phyloP scores from a whole-genome alignment of 2,113 vertebrate species.

The Jaculus jaculus region DNA sequence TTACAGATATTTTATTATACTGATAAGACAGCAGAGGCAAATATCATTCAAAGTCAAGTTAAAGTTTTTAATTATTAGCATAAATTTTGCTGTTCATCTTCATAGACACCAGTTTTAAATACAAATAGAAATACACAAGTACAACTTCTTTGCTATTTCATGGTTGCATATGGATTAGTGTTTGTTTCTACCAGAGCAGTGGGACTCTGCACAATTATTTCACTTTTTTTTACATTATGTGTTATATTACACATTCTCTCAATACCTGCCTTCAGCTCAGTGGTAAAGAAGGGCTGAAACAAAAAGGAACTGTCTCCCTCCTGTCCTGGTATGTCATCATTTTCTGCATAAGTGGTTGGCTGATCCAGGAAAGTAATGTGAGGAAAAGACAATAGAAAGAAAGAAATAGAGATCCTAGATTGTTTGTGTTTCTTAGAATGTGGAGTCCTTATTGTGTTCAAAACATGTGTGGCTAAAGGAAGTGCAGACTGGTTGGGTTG shows the following conservation, averaged over 20 bases:
- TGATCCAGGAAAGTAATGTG: not conserved
- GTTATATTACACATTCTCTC: not conserved
- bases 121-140: not conserved
- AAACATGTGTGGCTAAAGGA: not conserved
- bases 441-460: not conserved
- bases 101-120: not conserved
- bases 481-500: not conserved
- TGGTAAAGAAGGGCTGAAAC: not conserved
- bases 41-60: conserved; percentile 14
- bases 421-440: not conserved
- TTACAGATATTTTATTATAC: not conserved
- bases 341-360: not conserved
- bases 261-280: not conserved
- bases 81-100: not conserved
- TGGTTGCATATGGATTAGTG: not conserved
- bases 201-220: not conserved
- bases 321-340: not conserved
- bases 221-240: not conserved
- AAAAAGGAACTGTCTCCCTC: not conserved
- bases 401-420: not conserved
- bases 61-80: conserved; percentile 5
- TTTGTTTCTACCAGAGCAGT: not conserved
- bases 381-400: not conserved
- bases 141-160: not conserved
- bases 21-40: not conserved